phyloP scores from a whole-genome alignment of 2,797 vertebrate species.

The Ctenochaetus hawaiiensis region DNA sequence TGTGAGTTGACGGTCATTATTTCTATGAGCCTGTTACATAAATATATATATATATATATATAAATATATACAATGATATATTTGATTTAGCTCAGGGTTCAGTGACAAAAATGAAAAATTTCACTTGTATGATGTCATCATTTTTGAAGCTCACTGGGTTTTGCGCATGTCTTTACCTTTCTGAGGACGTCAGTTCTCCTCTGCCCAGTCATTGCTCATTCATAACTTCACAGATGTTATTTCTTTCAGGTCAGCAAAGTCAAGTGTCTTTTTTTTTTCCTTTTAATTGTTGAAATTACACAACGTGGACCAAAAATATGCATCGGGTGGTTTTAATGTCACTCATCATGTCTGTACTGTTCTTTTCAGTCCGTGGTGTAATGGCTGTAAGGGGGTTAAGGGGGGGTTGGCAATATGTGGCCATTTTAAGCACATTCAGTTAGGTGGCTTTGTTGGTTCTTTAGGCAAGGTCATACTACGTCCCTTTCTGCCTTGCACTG shows the following conservation, averaged over 20 bases:
- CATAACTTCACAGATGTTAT: slow-evolving; percentile 8
- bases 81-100: slow-evolving; percentile 87
- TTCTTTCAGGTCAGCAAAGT: slow-evolving; percentile 51
- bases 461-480: slow-evolving; percentile 37
- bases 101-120: slow-evolving; percentile 77
- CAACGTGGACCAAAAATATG: slow-evolving; percentile 81
- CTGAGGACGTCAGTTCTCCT: slow-evolving; percentile 36
- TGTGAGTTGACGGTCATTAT: slow-evolving; percentile 49
- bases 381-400: slow-evolving; percentile 39
- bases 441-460: slow-evolving; percentile 22
- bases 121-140: slow-evolving; percentile 80
- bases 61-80: slow-evolving; percentile 53
- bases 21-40: slow-evolving; percentile 66
- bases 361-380: slow-evolving; percentile 48
- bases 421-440: slow-evolving; percentile 59
- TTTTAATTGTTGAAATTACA: slow-evolving; percentile 44
- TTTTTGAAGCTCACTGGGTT: slow-evolving; percentile 70
- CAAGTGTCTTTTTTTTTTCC: slow-evolving; percentile 47
- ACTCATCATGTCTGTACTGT: slow-evolving; percentile 48
- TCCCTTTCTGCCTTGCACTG: slow-evolving; percentile 45
- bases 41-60: slow-evolving; percentile 14
- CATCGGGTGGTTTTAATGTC: slow-evolving; percentile 49
- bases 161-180: slow-evolving; percentile 57
- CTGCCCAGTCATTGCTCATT: slow-evolving; percentile 46
- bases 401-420: slow-evolving; percentile 20